A percentile compares a stretch with the other conserved stretches of the same genome.
Evolutionary conservation across 2,888 invertebrate species (phyloP).

Genomic region (Muschampia plurimacula): DNA sequence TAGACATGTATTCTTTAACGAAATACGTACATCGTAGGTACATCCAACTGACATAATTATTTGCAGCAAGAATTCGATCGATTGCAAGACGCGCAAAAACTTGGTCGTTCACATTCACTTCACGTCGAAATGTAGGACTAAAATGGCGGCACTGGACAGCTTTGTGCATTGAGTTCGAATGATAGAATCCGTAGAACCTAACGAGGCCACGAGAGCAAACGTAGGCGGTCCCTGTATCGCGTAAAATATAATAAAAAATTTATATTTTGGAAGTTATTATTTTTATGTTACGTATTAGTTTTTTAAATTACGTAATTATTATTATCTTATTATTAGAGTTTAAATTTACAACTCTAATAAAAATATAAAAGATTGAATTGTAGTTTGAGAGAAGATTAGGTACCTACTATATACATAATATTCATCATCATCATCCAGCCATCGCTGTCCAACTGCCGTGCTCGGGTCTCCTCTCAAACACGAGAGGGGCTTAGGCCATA

Average conservation of each 20-base stretch:
- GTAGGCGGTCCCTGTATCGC: not conserved
- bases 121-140: slow-evolving; percentile 35
- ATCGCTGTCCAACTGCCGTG: too few species aligned
- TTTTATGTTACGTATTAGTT: not conserved
- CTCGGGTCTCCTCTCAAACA: too few species aligned
- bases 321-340: too few species aligned
- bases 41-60: slow-evolving; percentile 32
- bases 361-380: too few species aligned
- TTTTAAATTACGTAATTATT: too few species aligned
- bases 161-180: slow-evolving; percentile 35
- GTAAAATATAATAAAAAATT: not conserved
- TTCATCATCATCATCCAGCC: too few species aligned
- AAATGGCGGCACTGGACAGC: slow-evolving; percentile 36
- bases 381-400: too few species aligned
- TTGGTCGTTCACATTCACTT: slow-evolving; percentile 38
- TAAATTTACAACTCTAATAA: too few species aligned
- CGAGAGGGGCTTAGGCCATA: too few species aligned
- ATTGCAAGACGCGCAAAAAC: slow-evolving; percentile 36
- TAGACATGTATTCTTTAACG: not conserved
- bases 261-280: not conserved
- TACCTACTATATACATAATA: too few species aligned
- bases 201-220: slow-evolving; percentile 11
- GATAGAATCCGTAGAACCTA: slow-evolving; percentile 31
- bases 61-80: slow-evolving; percentile 36
- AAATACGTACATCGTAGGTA: slow-evolving; percentile 3